Evolutionary conservation across 2,888 invertebrate species (phyloP), one percentile per base, ranked within the genome.

Genomic region (Amiota minor): DNA sequence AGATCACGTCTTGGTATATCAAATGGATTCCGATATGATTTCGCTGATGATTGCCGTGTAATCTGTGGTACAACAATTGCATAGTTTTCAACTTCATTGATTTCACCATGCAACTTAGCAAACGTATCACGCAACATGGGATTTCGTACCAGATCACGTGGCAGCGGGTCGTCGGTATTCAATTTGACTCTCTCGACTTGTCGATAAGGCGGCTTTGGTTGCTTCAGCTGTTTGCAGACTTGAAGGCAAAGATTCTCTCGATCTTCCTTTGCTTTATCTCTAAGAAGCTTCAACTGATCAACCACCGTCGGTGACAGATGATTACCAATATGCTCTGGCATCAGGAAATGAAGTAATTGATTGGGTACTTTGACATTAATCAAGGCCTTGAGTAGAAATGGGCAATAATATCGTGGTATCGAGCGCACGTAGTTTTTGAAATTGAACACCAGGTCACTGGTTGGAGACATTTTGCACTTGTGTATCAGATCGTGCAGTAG

Each of bases 361-460:
- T 94, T 92, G 0, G 96, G 95, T 1, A 97, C 96, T 77, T 96
- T 97, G 94, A 98, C 97, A 88, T 97, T 93, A 10, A 95, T 93
- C 73, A 99, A 90, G 0, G 98, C 98, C 90, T 98, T 93, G 79
- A 97, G 93, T 80, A 99, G 90, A 45, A 98, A 97, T 93, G 97
- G 92, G 77, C 89, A 92, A 90, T 99, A 99, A 90, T 99, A 99
- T 6, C 96, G 94, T 12, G 99, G 99, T 93, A 99, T 96, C n/a
- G 96, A 95, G 81, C 97, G 94, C 81, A 98, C 92, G 87, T 99
- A 99, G 89, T 95, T 95, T 82, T 97, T 96, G 90, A 99, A 98
- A 77, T 96, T 95, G 72, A 94, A 93, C 85, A 97, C 93, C 96
- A 98, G 98, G 88, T 98, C 97, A 67, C 94, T 94, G 12, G 96